Conservation (phyloP, 2,113 vertebrate species). For the Prietella phreatophila region DNA sequence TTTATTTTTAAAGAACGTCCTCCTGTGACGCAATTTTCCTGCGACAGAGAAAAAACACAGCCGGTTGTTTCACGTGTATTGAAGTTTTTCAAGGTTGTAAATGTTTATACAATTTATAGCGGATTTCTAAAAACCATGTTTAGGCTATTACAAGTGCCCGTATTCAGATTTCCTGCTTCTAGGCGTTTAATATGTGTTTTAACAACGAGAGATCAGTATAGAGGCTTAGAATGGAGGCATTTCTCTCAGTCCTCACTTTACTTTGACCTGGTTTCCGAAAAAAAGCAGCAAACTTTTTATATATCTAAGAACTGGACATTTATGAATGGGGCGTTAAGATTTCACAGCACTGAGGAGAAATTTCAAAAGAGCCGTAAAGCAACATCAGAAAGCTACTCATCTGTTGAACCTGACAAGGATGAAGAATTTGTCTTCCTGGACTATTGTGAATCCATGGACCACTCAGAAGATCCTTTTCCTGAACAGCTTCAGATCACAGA, state of each 20-base stretch:
- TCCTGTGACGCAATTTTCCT: conserved; percentile 21
- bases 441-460: conserved; percentile 52
- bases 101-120: not conserved
- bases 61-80: conserved; percentile 30
- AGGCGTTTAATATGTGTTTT: conserved; percentile 20
- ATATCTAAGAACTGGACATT: not conserved
- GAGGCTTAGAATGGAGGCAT: not conserved
- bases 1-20: no score
- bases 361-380: not conserved
- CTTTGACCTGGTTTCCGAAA: not conserved
- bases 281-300: not conserved
- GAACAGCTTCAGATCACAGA: conserved; percentile 7
- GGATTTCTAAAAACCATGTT: conserved; percentile 50
- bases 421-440: conserved; percentile 79
- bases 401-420: conserved; percentile 62
- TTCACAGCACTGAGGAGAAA: conserved; percentile 28
- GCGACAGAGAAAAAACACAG: not conserved
- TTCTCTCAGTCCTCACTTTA: not conserved
- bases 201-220: not conserved
- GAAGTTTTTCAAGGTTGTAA: not conserved
- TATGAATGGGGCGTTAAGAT: conserved; percentile 1
- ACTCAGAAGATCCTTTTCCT: not conserved
- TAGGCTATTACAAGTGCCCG: conserved; percentile 39
- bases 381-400: conserved; percentile 19
- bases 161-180: conserved; percentile 11